These are phyloP conservation scores for Ashinkailepas kermadecensis DNA, from an alignment of 2,888 invertebrate genomes.

Conservation along the genomic window DNA sequence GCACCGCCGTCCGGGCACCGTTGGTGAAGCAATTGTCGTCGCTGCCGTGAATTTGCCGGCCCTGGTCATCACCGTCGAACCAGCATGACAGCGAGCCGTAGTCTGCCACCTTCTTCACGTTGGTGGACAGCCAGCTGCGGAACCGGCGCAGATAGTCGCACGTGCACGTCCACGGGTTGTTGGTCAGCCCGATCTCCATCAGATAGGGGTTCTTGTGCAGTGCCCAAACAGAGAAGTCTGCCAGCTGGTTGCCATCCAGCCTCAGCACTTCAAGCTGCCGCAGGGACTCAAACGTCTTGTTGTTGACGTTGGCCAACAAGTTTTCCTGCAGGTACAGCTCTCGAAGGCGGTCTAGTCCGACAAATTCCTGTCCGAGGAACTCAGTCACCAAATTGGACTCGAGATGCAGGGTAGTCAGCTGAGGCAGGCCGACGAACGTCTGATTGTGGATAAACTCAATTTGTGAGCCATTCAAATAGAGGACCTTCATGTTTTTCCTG, in stretches of 20 bases:
- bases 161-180: conserved; percentile 83
- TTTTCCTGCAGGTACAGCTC: conserved; percentile 69
- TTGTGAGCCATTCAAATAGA: conserved; percentile 69
- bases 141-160: conserved; percentile 80
- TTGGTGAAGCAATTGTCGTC: conserved; percentile 47
- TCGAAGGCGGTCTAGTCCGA: conserved; percentile 61
- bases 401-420: conserved; percentile 64
- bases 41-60: conserved; percentile 44
- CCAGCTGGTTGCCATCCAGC: conserved; percentile 63
- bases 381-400: conserved; percentile 63
- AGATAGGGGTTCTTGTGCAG: conserved; percentile 49
- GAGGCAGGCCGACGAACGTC: conserved; percentile 73
- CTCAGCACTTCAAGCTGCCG: conserved; percentile 56
- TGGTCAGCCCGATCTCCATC: conserved; percentile 58
- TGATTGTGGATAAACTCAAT: conserved; percentile 70
- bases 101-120: conserved; percentile 57
- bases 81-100: conserved; percentile 55
- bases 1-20: conserved; percentile 35
- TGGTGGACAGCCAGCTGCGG: conserved; percentile 66
- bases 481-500: conserved; percentile 63
- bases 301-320: conserved; percentile 58
- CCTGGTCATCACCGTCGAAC: conserved; percentile 30
- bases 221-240: conserved; percentile 62
- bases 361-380: conserved; percentile 70
- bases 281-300: conserved; percentile 61